These are phyloP conservation scores for Copidosoma aretas DNA, from an alignment of 2,888 invertebrate genomes.

Conservation along the genomic window DNA sequence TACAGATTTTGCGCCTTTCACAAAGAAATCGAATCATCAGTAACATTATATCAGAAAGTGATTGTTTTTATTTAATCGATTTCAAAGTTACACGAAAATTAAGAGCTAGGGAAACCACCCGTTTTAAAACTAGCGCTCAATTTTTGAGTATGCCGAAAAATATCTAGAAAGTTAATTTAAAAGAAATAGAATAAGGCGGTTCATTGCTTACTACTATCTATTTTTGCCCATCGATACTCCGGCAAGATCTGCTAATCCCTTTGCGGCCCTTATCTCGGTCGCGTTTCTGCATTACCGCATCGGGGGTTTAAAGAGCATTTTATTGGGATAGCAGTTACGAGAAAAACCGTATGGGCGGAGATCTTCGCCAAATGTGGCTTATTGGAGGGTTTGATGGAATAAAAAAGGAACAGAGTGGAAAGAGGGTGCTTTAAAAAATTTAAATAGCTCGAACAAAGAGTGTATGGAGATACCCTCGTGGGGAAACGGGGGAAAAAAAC, in stretches of 20 bases:
- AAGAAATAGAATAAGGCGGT: no score
- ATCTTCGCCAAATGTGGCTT: slow-evolving; percentile 6
- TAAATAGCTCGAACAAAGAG: slow-evolving; percentile 17
- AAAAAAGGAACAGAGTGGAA: not conserved
- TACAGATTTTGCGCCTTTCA: no score
- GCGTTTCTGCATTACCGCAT: slow-evolving; percentile 19
- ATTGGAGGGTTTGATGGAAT: not conserved
- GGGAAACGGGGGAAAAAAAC: not conserved
- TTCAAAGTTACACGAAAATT: no score
- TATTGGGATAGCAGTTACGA: slow-evolving; percentile 17
- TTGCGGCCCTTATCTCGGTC: slow-evolving; percentile 2
- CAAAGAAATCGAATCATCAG: no score
- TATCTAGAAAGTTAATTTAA: no score
- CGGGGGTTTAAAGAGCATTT: slow-evolving; percentile 20
- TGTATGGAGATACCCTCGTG: not conserved
- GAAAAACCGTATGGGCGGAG: not conserved
- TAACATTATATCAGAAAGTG: no score
- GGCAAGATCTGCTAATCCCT: not conserved
- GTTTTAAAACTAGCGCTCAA: no score
- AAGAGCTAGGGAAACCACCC: no score
- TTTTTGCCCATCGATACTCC: not conserved
- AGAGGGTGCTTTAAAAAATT: slow-evolving; percentile 16
- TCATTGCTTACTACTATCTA: no score
- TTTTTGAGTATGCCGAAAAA: no score
- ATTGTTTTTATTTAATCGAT: no score